Evolutionary conservation across 2,797 vertebrate genomes (phyloP).

Genomic region (Leptatherina wallacei): DNA sequence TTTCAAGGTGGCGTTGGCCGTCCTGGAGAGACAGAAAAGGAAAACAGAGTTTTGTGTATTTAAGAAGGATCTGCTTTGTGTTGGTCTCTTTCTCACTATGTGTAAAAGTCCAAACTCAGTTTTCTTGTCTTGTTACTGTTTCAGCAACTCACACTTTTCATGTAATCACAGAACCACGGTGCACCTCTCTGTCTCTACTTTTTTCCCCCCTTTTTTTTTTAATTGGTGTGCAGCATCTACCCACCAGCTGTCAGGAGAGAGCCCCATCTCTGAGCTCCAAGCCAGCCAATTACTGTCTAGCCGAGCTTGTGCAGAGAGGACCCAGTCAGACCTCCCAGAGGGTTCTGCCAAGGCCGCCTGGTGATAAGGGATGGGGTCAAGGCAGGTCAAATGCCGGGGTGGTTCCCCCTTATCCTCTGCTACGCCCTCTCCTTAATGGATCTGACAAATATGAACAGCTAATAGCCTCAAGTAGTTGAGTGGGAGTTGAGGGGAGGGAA

Average conservation of each 20-base stretch:
- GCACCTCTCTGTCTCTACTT: not conserved
- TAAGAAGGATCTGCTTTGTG: not conserved
- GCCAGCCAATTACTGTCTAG: constrained; percentile 77
- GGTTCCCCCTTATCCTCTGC: not conserved
- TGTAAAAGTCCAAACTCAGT: constrained; percentile 34
- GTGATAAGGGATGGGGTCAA: constrained; percentile 49
- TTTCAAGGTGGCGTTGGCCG: not conserved
- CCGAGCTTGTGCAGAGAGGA: constrained; percentile 48
- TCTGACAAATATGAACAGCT: constrained; percentile 66
- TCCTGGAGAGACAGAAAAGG: not conserved
- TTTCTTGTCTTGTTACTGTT: constrained; percentile 38
- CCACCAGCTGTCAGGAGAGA: constrained; percentile 71
- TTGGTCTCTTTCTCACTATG: not conserved
- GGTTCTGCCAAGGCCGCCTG: constrained; percentile 34
- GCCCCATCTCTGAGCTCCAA: constrained; percentile 56
- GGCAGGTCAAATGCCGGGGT: constrained; percentile 56
- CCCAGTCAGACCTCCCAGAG: constrained; percentile 57
- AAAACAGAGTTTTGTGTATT: not conserved
- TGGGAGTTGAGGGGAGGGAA: constrained; percentile 2
- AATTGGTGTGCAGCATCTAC: constrained; percentile 72
- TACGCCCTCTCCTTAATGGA: constrained; percentile 49
- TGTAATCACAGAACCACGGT: constrained; percentile 44
- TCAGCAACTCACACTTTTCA: constrained; percentile 34
- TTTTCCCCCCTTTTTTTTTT: constrained; percentile 54
- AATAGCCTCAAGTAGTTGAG: constrained; percentile 29